Evolutionary conservation across 2,113 vertebrate species (phyloP).

Genomic region (Pituophis catenifer): DNA sequence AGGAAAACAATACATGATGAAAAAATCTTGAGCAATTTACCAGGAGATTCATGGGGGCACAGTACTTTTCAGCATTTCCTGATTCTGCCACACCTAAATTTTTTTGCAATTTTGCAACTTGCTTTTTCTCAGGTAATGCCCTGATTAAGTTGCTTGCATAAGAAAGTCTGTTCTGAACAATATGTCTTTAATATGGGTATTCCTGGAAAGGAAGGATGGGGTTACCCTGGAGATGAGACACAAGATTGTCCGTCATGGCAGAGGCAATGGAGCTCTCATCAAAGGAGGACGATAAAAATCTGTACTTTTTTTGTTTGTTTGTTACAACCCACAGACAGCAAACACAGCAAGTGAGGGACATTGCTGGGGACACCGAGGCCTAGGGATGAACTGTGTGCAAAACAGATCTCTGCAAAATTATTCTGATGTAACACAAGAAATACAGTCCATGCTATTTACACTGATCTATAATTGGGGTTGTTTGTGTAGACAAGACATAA

Average conservation of each 20-base stretch:
- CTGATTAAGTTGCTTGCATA: neutral
- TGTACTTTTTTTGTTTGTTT: neutral
- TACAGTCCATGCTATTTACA: neutral
- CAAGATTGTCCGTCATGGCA: neutral
- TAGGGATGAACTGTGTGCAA: neutral
- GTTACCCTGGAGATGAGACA: neutral
- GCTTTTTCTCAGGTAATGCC: neutral
- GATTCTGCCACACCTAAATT: neutral
- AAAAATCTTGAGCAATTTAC: neutral
- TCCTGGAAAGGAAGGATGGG: neutral
- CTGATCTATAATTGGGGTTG: neutral
- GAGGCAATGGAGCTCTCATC: neutral
- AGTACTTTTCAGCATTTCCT: conserved; percentile 7
- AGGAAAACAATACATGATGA: neutral
- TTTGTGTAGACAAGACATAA: neutral
- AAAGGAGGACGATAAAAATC: neutral
- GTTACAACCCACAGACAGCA: neutral
- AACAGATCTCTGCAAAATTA: neutral
- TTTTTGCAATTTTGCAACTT: neutral
- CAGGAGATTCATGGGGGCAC: neutral
- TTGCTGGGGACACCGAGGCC: neutral
- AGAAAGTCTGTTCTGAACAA: neutral
- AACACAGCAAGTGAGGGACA: neutral
- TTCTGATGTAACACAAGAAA: neutral
- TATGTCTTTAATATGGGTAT: neutral